Evolutionary conservation across 2,888 invertebrate species (phyloP), one percentile per base, ranked within the genome.

Genomic region (Phaedon cochleariae): DNA sequence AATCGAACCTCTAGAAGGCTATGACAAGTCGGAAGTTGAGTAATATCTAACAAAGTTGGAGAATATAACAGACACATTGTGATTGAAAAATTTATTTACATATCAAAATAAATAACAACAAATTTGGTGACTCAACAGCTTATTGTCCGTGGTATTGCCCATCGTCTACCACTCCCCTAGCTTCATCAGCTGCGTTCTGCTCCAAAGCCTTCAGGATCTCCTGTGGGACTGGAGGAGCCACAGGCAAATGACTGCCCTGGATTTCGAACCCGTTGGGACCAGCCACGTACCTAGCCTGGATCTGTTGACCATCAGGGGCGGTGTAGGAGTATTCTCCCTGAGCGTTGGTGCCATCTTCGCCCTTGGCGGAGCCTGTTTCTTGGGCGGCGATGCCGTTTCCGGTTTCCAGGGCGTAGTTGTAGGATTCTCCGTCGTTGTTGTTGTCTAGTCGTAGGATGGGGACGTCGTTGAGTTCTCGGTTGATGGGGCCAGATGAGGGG

Each of bases 141-240:
- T 41, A 41, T 41, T 41, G 41, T 4, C 41, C 41, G 41, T 15
- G 41, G 66, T 74, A 74, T 41, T 72, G 72, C 2, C 74, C 74
- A 63, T 74, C 74, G 59, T 74, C 75, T 1, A 74, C 73, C 20
- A 75, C 31, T 9, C 64, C 71, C 20, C 70, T 68, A 20, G 76
- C 77, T 65, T 77, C 79, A 48, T 76, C 76, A 22, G 73, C 74
- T 18, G 73, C 63, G 62, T 78, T 77, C 41, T 74, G 72, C 64
- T 76, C 73, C 46, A 77, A 49, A 6, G 77, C 72, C 59, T 85
- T 84, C 45, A 85, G 81, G 72, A 88, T 88, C 29, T 85, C 87
- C 62, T 85, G 86, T 0, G 88, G 88, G 70, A 88, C 86, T 34
- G 87, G 87, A 0, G 88, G 88, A 0, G 88, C 85, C 0, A 87